Conservation (phyloP, 2,113 vertebrate species). For the Oryzias celebensis region DNA sequence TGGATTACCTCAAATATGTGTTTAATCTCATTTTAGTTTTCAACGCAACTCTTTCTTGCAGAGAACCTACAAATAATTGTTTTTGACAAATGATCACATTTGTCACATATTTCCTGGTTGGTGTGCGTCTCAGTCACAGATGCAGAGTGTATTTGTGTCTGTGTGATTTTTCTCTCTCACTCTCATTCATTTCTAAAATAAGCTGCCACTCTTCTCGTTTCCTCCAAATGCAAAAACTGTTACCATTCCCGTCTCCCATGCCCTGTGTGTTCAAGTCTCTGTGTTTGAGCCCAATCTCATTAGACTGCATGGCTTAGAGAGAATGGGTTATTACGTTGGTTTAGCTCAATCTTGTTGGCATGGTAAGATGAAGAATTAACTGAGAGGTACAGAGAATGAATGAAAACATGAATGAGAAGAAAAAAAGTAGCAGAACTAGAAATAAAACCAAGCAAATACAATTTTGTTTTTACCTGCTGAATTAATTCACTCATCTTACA, state of each 20-base stretch:
- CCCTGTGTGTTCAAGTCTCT: slow-evolving; percentile 29
- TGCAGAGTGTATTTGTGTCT: too few species aligned
- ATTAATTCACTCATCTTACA: neutral
- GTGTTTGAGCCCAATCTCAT: slow-evolving; percentile 62
- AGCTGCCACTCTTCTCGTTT: slow-evolving; percentile 4
- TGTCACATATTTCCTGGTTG: too few species aligned
- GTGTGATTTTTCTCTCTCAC: too few species aligned
- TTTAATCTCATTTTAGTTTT: too few species aligned
- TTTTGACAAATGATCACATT: too few species aligned
- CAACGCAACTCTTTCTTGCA: too few species aligned
- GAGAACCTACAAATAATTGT: too few species aligned
- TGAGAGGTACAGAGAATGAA: slow-evolving; percentile 9
- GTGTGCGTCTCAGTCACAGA: too few species aligned
- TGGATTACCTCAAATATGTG: too few species aligned
- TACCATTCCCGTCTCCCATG: slow-evolving; percentile 1
- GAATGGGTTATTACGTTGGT: slow-evolving; percentile 46
- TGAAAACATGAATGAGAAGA: slow-evolving; percentile 35
- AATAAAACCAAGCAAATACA: slow-evolving; percentile 20
- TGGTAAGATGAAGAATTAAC: slow-evolving; percentile 35
- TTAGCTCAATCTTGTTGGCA: slow-evolving; percentile 46
- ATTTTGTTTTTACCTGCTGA: slow-evolving; percentile 2
- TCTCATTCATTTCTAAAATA: neutral
- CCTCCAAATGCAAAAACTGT: slow-evolving; percentile 4
- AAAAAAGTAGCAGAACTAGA: slow-evolving; percentile 5
- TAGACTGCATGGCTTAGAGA: slow-evolving; percentile 62